phyloP scores from a whole-genome alignment of 92 coral and sea anemone species.

The Paramuricea clavata region DNA sequence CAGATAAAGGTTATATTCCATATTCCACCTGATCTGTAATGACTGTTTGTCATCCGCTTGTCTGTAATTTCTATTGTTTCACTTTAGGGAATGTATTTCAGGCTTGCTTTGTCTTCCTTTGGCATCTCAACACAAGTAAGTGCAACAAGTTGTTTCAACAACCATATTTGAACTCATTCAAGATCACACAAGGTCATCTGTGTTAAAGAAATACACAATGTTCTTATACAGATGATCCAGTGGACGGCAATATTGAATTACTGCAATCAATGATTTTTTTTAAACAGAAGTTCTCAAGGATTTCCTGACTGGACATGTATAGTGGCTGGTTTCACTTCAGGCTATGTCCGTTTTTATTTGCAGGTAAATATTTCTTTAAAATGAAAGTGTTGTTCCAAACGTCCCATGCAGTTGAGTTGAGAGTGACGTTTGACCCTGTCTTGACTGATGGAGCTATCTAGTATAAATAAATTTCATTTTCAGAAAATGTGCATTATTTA shows the following conservation, averaged over 20 bases:
- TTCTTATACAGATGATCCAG: too few species aligned
- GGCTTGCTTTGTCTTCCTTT: conserved; percentile 88
- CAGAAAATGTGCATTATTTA: too few species aligned
- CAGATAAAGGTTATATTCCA: too few species aligned
- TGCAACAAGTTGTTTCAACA: neutral
- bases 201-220: too few species aligned
- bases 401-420: too few species aligned
- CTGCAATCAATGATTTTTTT: neutral
- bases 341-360: conserved; percentile 90
- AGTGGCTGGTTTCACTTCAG: conserved; percentile 95
- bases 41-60: neutral
- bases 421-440: too few species aligned
- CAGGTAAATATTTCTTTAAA: conserved; percentile 63
- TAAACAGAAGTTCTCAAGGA: conserved; percentile 94
- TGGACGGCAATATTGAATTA: too few species aligned
- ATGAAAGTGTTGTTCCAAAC: neutral
- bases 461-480: too few species aligned
- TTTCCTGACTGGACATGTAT: conserved; percentile 99
- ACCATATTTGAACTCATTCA: too few species aligned
- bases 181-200: too few species aligned
- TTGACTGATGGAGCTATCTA: too few species aligned
- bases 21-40: too few species aligned
- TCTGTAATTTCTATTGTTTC: neutral
- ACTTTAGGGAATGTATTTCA: conserved; percentile 80
- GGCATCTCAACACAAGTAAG: conserved; percentile 96